Evolutionary conservation across 2,888 invertebrate species (phyloP), one percentile per base, ranked within the genome.

Genomic region (Eledona agricola): DNA sequence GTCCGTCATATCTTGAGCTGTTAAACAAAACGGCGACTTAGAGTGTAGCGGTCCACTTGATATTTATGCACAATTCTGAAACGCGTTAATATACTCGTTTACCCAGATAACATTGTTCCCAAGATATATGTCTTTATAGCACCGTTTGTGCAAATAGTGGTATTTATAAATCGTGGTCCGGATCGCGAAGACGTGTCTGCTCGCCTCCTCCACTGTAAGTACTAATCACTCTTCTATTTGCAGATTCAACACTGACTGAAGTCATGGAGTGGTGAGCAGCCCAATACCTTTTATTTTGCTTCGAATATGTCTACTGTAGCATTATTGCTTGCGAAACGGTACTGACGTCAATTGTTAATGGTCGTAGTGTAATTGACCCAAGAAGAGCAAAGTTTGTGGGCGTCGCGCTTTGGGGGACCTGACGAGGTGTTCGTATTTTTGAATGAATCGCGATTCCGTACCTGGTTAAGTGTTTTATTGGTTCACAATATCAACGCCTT

Each of bases 51-150:
- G n/a, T n/a, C n/a, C n/a, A n/a, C n/a, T n/a, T 4, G 4, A 26
- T 26, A 12, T 37, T 35, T 23, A 37, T 37, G 37, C 37, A 37
- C 25, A 42, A 42, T 28, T 15, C 13, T 12, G 25, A 26, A 26
- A 45, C n/a, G 5, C 16, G 13, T 11, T 13, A 32, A 51, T 51
- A 26, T 34, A 47, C 9, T 17, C 19, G 19, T 35, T 42, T 49
- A 49, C 28, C n/a, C 23, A 55, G 65, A 65, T 65, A 65, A 65
- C 62, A 63, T 62, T 65, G 60, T 63, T 59, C 57, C n/a, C 53
- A 31, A 51, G 62, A 63, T 62, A 59, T 60, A 61, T 57, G 42
- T 43, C 54, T 57, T 52, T 55, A 55, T 51, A 45, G 38, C 50
- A 40, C 34, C 32, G 28, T 17, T 43, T 34, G 42, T 45, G 51